Conservation (phyloP, 1,140 invertebrate genomes). For the Plodia interpunctella region DNA sequence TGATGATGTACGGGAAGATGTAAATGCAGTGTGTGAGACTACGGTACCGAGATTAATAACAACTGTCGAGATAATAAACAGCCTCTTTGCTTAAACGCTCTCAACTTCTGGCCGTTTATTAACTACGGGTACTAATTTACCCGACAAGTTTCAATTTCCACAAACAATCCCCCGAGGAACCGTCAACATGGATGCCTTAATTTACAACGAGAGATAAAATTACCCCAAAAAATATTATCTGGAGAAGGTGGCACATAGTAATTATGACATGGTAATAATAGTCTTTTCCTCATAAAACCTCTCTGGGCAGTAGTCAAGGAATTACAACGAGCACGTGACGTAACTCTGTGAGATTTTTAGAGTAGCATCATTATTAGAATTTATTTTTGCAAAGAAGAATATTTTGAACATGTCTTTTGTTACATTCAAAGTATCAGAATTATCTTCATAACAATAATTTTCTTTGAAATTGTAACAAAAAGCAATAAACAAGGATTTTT, state of each 20-base stretch:
- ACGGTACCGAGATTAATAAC: too few relatives aligned
- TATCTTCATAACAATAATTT: too few relatives aligned
- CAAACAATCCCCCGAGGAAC: not conserved
- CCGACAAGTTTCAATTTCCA: slow-evolving; percentile 3
- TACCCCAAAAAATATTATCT: not conserved
- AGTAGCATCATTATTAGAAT: too few relatives aligned
- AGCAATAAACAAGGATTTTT: not conserved
- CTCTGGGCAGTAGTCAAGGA: not conserved
- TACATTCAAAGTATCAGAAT: too few relatives aligned
- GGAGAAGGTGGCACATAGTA: not conserved
- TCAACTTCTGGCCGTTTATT: not conserved
- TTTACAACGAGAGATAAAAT: not conserved
- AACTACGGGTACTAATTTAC: not conserved
- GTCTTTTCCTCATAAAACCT: not conserved
- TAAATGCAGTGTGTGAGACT: too few relatives aligned
- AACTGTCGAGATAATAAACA: not conserved
- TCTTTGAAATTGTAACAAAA: too few relatives aligned
- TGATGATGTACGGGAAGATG: too few relatives aligned
- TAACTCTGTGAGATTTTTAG: too few relatives aligned
- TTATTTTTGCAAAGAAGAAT: too few relatives aligned
- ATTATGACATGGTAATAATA: not conserved
- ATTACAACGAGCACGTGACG: not conserved
- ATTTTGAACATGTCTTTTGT: too few relatives aligned
- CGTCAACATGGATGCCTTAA: not conserved
- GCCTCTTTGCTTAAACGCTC: not conserved